phyloP scores from a whole-genome alignment of 2,797 vertebrate genomes.

The Echiichthys vipera region DNA sequence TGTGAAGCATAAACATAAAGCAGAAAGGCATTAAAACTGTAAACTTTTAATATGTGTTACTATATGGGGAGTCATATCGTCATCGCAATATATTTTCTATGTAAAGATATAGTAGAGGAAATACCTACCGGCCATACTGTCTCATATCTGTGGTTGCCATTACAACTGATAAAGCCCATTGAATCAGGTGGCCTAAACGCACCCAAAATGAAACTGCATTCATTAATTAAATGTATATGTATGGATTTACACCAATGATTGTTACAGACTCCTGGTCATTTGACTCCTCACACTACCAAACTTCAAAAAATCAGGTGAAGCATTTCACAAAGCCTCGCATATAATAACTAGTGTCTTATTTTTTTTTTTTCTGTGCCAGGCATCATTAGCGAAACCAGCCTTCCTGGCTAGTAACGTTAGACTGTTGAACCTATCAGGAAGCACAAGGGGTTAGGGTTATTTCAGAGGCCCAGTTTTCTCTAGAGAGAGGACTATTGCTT shows the following conservation, averaged over 20 bases:
- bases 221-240: neutral
- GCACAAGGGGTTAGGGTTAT: conserved; percentile 36
- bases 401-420: conserved; percentile 11
- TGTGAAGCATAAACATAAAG: too few species aligned
- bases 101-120: too few species aligned
- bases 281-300: neutral
- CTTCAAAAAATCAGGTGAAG: neutral
- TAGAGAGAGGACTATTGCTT: conserved; percentile 57
- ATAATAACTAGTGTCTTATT: neutral
- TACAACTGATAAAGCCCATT: too few species aligned
- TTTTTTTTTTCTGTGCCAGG: neutral
- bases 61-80: too few species aligned
- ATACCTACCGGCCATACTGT: too few species aligned
- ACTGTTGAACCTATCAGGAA: conserved; percentile 32
- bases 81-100: too few species aligned
- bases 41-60: too few species aligned
- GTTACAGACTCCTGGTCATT: neutral
- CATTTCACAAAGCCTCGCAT: neutral
- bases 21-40: too few species aligned
- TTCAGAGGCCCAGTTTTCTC: conserved; percentile 37
- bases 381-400: neutral
- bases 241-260: neutral
- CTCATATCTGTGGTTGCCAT: too few species aligned
- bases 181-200: too few species aligned
- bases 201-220: too few species aligned